Conservation (phyloP, 2,888 invertebrate genomes). For the Drosophila borealis region DNA sequence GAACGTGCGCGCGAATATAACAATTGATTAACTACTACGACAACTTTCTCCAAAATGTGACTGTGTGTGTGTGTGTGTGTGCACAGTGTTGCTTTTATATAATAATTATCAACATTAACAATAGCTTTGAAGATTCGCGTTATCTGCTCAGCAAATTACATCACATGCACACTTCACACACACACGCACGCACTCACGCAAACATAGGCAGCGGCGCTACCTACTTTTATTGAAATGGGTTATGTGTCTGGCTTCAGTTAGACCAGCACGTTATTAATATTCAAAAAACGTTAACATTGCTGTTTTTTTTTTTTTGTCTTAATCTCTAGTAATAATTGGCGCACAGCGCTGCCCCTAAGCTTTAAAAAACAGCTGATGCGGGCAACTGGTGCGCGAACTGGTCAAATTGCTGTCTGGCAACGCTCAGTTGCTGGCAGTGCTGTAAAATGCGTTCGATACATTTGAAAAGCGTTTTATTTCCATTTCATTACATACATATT, state of each 20-base stretch:
- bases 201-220: conserved; percentile 5
- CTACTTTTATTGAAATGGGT: conserved; percentile 1
- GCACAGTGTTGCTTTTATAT: conserved; percentile 37
- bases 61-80: conserved; percentile 5
- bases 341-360: conserved; percentile 5
- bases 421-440: conserved; percentile 10
- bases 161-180: conserved; percentile 40
- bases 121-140: conserved; percentile 20
- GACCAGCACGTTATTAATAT: conserved; percentile 12
- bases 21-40: neutral
- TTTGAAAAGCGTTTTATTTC: conserved; percentile 55
- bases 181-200: conserved; percentile 6
- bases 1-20: neutral
- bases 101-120: conserved; percentile 24
- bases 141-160: conserved; percentile 66
- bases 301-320: conserved; percentile 11
- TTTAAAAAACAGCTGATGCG: conserved; percentile 27
- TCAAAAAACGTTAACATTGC: conserved; percentile 18
- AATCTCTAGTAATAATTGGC: conserved; percentile 35
- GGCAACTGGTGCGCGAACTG: neutral
- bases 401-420: conserved; percentile 1
- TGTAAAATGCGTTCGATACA: conserved; percentile 5
- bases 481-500: conserved; percentile 21
- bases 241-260: conserved; percentile 25
- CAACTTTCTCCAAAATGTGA: conserved; percentile 37